Base-by-base conservation (phyloP, 2,113 vertebrate species). In the Dasyurus viverrinus region DNA sequence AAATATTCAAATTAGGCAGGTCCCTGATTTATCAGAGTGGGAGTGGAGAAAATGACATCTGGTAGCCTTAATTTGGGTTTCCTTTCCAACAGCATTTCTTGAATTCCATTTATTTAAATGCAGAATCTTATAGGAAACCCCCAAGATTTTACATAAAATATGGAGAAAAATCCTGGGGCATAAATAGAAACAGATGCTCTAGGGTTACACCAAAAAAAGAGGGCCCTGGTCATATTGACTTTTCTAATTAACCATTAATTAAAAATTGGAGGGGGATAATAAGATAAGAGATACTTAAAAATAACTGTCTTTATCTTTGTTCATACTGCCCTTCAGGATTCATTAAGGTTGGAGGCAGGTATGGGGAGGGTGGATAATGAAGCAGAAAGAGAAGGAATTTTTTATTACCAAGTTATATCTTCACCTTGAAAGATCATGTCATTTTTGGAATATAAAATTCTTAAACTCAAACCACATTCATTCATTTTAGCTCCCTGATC, bases 1-100 rank as follows among this genome's bases (percentile, higher is more conserved):
- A 97, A 95, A 95, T 93, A 97, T 95, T 96, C 93, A 97, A 96
- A 97, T 95, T 68, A 90, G 24, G 23, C n/a, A 89, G 92, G 11
- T 96, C 47, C 94, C 25, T 90, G 57, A 95, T 94, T 93, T 94
- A 96, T 93, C 90, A 76, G 68, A 76, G 27, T 91, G 48, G 47
- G 12, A 48, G 26, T 30, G 76, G 42, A 7, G n/a, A 1, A 47
- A 90, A 76, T 22, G 68, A 94, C 95, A 94, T 93, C 94, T 97
- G 96, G 95, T 93, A 91, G 76, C 91, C 91, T 96, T 55, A 92
- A 96, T 95, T 95, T 96, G 11, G 36, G 90, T 57, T 93, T 76
- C 48, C 53, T 96, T 30, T 93, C 96, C 68, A 54, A 92, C 94
- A 93, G 60, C 90, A 96, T 84, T 57, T 93, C 57, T 48, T 52